Conservation (phyloP, 37 sponge, comb jelly and placozoan species). For the Hexactinellida sp. region DNA sequence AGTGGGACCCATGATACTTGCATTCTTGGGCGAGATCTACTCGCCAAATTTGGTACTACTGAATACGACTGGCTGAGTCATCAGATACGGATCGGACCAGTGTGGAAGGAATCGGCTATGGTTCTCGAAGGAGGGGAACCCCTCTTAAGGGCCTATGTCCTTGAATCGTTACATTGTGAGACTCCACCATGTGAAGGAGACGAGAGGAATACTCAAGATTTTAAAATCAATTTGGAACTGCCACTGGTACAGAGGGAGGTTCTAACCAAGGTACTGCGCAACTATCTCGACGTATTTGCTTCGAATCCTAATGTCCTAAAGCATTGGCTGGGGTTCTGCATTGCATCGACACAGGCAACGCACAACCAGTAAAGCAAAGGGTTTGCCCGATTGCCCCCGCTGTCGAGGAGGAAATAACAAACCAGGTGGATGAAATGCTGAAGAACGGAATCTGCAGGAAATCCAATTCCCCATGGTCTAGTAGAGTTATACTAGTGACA, state of each 20-base stretch:
- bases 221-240: too few relatives aligned
- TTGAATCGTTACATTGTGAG: too few relatives aligned
- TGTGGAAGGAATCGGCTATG: too few relatives aligned
- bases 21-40: not conserved
- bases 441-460: not conserved
- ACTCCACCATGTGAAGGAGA: too few relatives aligned
- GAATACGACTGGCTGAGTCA: too few relatives aligned
- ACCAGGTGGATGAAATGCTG: not conserved
- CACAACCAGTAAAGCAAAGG: not conserved
- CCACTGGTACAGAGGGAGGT: too few relatives aligned
- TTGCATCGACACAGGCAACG: not conserved
- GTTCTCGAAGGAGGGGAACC: too few relatives aligned
- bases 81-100: too few relatives aligned
- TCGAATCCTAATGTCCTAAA: not conserved
- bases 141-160: too few relatives aligned
- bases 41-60: not conserved
- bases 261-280: too few relatives aligned
- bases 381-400: not conserved
- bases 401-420: not conserved
- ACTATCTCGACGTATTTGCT: not conserved
- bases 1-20: not conserved
- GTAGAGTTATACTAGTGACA: not conserved
- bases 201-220: too few relatives aligned
- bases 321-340: not conserved
- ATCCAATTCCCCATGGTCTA: not conserved